Evolutionary conservation across 2,888 invertebrate genomes (phyloP), one percentile per base, ranked within the genome.

Genomic region (Loripinus fragilis): DNA sequence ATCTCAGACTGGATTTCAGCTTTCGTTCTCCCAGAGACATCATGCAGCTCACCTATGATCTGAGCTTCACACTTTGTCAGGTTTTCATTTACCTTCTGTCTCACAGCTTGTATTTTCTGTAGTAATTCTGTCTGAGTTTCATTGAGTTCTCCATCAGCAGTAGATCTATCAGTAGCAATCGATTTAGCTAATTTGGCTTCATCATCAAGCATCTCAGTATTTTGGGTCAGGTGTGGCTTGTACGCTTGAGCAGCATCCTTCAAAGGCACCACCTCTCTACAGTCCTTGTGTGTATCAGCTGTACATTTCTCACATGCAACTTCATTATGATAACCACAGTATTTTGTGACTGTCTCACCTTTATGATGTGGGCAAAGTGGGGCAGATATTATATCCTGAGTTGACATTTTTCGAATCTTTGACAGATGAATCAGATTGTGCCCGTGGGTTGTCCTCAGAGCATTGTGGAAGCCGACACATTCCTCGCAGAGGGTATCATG

Each of bases 401-500:
- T 75, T 2, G 80, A 69, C 64, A 74, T 74, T 12, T 71, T 60
- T 25, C 84, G 75, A 2, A 83, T 35, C 1, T 78, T 76, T 0
- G 76, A 30, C n/a, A 87, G 35, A 20, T 67, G 38, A 25, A 77
- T 50, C 15, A 85, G 71, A 0, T 71, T 68, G 50, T 87, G 87
- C 12, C 75, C 71, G 65, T 82, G 85, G 2, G 87, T 86, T 41
- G 85, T 81, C 70, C 83, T 85, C 60, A 87, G 71, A 0, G 87
- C 85, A 68, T 78, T 80, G 42, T 87, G 87, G 30, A 85, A 81
- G 0, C 77, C 82, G 0, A 78, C 77, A 64, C 87, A 87, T 15
- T 76, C 75, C 12, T 79, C 78, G 55, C 87, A 87, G 0, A 87
- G 72, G 0, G 86, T 76, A 50, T 86, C 86, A 38, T 83, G 85